phyloP scores from a whole-genome alignment of 2,113 vertebrate genomes.

The Epinephelus cyanopodus region DNA sequence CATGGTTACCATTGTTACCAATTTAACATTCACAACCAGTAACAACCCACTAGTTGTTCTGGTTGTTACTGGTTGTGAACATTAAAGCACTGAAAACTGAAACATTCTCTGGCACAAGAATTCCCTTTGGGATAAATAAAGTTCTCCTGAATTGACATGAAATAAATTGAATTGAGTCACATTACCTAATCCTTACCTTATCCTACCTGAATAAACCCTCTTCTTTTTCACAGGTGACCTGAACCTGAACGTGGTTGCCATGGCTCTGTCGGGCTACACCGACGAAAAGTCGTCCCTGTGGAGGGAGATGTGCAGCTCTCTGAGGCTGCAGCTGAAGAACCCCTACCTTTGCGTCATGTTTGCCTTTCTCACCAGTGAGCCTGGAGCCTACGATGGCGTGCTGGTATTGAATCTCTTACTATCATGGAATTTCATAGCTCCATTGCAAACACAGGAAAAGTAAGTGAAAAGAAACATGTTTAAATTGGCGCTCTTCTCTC shows the following conservation, averaged over 20 bases:
- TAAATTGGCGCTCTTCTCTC: neutral
- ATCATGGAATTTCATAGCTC: neutral
- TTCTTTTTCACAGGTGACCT: constrained; percentile 88
- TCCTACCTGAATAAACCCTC: neutral
- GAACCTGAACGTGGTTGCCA: constrained; percentile 98
- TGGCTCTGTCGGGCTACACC: constrained; percentile 97
- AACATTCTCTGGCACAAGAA: no score
- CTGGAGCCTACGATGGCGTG: constrained; percentile 93
- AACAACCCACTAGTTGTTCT: no score
- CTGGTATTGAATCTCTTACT: constrained; percentile 84
- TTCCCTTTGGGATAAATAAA: no score
- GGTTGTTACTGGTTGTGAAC: no score
- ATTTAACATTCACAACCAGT: no score
- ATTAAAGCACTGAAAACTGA: no score
- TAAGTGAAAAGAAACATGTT: neutral
- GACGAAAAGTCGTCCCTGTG: constrained; percentile 97
- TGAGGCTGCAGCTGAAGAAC: constrained; percentile 93
- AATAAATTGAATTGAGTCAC: no score
- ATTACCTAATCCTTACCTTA: no score
- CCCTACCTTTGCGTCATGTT: constrained; percentile 98
- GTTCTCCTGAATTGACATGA: no score
- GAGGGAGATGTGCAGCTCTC: constrained; percentile 98
- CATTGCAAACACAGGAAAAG: constrained; percentile 9
- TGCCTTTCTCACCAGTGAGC: constrained; percentile 98
- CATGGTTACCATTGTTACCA: no score